Conservation (phyloP, 2,888 invertebrate genomes). For the Epirrhoe tristata region DNA sequence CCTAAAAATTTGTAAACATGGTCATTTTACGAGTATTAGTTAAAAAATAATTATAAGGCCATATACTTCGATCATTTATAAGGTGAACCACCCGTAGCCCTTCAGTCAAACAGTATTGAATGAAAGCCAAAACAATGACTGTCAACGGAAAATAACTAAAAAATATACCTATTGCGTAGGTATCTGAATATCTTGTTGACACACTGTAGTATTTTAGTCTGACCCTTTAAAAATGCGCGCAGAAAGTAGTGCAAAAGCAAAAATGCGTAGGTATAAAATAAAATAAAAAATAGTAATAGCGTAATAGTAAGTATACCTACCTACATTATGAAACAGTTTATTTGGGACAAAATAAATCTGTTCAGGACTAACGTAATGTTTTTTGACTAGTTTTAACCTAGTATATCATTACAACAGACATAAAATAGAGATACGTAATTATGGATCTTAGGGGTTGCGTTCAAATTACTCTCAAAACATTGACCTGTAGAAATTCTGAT, state of each 20-base stretch:
- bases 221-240: conserved; percentile 1
- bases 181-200: not conserved
- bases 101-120: conserved; percentile 19
- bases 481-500: not conserved
- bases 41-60: not conserved
- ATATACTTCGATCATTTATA: conserved; percentile 5
- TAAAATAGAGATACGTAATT: too few species aligned
- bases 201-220: conserved; percentile 13
- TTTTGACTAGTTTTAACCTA: too few species aligned
- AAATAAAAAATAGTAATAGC: too few species aligned
- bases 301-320: too few species aligned
- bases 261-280: too few species aligned
- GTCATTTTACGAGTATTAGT: not conserved
- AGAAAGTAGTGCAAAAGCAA: not conserved
- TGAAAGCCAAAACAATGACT: conserved; percentile 18
- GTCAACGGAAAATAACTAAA: conserved; percentile 19
- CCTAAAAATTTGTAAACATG: not conserved
- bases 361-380: too few species aligned
- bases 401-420: too few species aligned
- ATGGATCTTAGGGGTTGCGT: too few species aligned
- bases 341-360: too few species aligned
- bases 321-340: too few species aligned
- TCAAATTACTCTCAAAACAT: not conserved
- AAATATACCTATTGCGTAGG: conserved; percentile 7
- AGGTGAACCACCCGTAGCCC: conserved; percentile 23